phyloP scores from a whole-genome alignment of 2,113 vertebrate genomes.

The Myocastor coypus region DNA sequence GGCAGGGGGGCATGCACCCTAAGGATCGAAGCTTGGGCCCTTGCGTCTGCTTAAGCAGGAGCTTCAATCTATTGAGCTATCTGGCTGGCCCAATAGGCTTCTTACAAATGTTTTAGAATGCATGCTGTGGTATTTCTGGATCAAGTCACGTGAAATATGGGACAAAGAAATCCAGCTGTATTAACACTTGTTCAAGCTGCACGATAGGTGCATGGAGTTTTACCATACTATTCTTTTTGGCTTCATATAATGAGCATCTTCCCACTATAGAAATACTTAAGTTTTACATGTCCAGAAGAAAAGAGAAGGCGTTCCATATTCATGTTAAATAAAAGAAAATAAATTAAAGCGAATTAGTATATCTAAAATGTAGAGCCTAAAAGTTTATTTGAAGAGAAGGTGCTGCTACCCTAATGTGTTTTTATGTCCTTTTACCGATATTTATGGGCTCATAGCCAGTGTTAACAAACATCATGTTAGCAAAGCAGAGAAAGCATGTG shows the following conservation, averaged over 20 bases:
- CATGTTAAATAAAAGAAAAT: constrained; percentile 15
- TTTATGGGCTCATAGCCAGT: not conserved
- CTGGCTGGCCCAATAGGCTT: too few relatives aligned
- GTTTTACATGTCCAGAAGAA: not conserved
- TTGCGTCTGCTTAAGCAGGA: too few relatives aligned
- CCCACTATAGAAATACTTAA: not conserved
- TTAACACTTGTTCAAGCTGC: not conserved
- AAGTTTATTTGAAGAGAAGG: not conserved
- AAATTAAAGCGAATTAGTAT: not conserved
- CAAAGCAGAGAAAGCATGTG: not conserved
- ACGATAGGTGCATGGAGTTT: not conserved
- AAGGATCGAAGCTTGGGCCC: too few relatives aligned
- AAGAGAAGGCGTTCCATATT: not conserved
- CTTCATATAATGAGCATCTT: constrained; percentile 17
- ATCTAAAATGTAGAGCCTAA: not conserved
- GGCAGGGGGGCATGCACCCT: too few relatives aligned
- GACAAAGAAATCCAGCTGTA: not conserved
- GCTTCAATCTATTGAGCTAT: too few relatives aligned
- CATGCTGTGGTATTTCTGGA: not conserved
- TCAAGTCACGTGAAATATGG: not conserved
- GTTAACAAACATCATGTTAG: not conserved
- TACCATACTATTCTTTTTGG: not conserved
- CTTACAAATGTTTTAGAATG: not conserved
- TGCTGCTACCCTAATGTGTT: not conserved
- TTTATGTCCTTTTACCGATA: not conserved